Conservation (phyloP, 2,888 invertebrate species). For the Malthinus seriepunctatus region DNA sequence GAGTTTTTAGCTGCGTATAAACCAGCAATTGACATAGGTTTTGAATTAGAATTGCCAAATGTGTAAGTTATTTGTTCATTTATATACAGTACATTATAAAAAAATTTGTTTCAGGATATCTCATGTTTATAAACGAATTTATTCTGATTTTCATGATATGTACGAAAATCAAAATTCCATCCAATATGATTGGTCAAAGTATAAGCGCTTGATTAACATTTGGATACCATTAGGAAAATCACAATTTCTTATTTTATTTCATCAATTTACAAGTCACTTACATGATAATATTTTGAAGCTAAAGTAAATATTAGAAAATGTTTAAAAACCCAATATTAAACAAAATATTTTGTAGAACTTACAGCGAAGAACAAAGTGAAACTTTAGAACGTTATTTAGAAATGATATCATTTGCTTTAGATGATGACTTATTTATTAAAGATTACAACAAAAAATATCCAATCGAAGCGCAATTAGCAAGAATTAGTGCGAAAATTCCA, state of each 20-base stretch:
- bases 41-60: constrained; percentile 50
- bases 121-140: constrained; percentile 74
- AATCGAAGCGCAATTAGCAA: constrained; percentile 46
- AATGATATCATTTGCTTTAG: constrained; percentile 45
- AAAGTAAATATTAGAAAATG: background rate
- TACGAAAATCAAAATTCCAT: constrained; percentile 41
- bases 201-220: constrained; percentile 41
- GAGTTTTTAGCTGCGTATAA: constrained; percentile 44
- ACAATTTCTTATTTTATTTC: constrained; percentile 48
- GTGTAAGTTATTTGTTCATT: constrained; percentile 31
- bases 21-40: constrained; percentile 40
- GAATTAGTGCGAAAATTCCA: constrained; percentile 45
- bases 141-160: constrained; percentile 70
- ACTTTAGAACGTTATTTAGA: constrained; percentile 47
- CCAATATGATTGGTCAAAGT: constrained; percentile 33
- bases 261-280: constrained; percentile 28
- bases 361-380: constrained; percentile 43
- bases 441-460: constrained; percentile 49
- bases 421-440: constrained; percentile 51
- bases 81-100: background rate
- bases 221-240: constrained; percentile 44
- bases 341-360: constrained; percentile 38
- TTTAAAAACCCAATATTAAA: background rate
- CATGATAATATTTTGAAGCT: constrained; percentile 6
- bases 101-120: constrained; percentile 64